Base-by-base conservation (phyloP, 2,888 invertebrate species). In the Clusia tigrina region DNA sequence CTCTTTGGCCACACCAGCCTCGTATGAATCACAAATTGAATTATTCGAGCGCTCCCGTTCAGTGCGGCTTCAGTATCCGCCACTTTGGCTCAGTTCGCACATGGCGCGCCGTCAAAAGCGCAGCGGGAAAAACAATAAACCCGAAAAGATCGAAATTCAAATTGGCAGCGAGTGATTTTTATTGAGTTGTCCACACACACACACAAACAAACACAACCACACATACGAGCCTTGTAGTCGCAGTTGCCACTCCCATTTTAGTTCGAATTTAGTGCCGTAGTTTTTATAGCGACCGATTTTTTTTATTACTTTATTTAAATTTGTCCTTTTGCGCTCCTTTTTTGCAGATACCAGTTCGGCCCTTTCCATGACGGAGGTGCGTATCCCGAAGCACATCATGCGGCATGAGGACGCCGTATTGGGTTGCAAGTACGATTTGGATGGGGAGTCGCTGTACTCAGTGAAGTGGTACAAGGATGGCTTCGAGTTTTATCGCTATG, bases 391-490 rank as follows among this genome's bases (percentile, higher is more conserved):
- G 69, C 92, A 94, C 84, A 92, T 92, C 71, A 90, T 93, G 64
- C 87, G 91, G 67, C 91, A 92, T 73, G 89, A 91, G 78, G 89
- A 89, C 72, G 92, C 92, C 42, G 86, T 88, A 62, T 85, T 95
- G 72, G 91, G 91, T 58, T 94, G 94, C 84, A 90, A 90, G 81
- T 95, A 92, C 86, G 90, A 92, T 83, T 86, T 95, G 80, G 92
- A 93, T 72, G 89, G 89, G 2, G 94, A 94, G 82, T 89, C 89
- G 56, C 86, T 94, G 54, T 95, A 94, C 84, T 93, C 94, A 32
- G 94, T 94, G 76, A 94, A 94, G 85, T 95, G 94, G 94, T 94
- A 94, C 86, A 94, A 94, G 81, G 93, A 94, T 81, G 94, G 93
- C 70, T 89, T 91, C 82, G 94, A 94, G 85, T 94, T 94, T 86